Base-by-base conservation (phyloP, 2,113 vertebrate species). In the Myocastor coypus region DNA sequence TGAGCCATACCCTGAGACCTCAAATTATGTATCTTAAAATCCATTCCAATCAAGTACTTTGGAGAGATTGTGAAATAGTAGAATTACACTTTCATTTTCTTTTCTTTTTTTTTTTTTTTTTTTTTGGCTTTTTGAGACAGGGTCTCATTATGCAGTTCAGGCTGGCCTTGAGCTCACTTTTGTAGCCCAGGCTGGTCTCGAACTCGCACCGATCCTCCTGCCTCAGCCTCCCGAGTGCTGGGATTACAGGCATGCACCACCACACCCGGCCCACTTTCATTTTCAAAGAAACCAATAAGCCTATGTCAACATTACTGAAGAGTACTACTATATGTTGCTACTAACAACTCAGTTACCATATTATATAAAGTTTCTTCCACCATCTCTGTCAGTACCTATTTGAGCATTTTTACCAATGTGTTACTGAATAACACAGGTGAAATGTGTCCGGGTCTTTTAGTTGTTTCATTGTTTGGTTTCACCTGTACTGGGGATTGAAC, bases 341-440 rank as follows among this genome's bases (percentile, higher is more conserved):
- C 37, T 89, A 93, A 71, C 63, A 96, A 93, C 83, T 96, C 63
- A 80, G 63, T 73, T 89, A 78, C 50, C 80, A 5, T 26, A 81
- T 8, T 84, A 78, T 89, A 64, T 64, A 93, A 85, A 82, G 26
- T n/a, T 77, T 95, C 32, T 86, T 55, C 28, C 19, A 66, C 17
- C 82, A 80, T 57, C 50, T 93, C 87, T 96, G 10, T 83, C 57
- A 64, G 83, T 32, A 34, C 28, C 40, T 40, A 9, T 37, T 77
- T 42, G 50, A 75, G 55, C 26, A 89, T 87, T 94, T 40, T 87
- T 80, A 42, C 69, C 42, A 64, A 78, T 83, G 28, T 86, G 37
- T 80, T 73, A 83, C 24, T 92, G 73, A 87, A 69, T 32, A 95
- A 40, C 22, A 91, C 57, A 30, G 11, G 84, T 46, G 75, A 5